Base-by-base conservation (phyloP, 2,113 vertebrate genomes). In the Turnix velox region DNA sequence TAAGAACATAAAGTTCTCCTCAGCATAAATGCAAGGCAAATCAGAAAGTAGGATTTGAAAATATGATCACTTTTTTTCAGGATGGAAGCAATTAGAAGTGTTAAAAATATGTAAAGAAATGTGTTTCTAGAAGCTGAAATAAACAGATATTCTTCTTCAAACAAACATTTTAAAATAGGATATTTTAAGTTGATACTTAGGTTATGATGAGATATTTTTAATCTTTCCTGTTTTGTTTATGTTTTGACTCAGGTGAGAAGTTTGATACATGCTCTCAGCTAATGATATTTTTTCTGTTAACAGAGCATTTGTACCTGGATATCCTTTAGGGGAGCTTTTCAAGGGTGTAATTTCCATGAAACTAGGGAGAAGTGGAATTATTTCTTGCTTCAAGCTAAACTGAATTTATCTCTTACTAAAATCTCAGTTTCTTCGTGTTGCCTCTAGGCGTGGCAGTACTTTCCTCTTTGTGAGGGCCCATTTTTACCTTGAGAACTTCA, bases 401-500 rank as follows among this genome's bases (percentile, higher is more conserved):
- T 59, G 71, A 79, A 89, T 92, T 85, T 89, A 82, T 93, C 71
- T 13, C 8, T 71, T 86, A 72, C 66, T 42, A 90, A 87, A 93
- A 91, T 62, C 58, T 93, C 62, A 4, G 39, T 87, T 89, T 88
- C 73, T 84, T 25, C n/a, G 23, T 73, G 52, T 46, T 89, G 46
- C 81, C 92, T 91, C 49, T 43, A 82, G 87, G 67, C 84, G 61
- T 51, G 93, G 51, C 71, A 89, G 63, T 39, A 28, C 46, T 80
- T 14, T 80, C 33, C 30, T 35, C 24, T 55, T 84, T 82, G 12
- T 54, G 40, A 92, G 37, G 40, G n/a, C 40, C 87, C 30, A 57
- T 72, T 93, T 92, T 82, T 73, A 69, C 71, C 74, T 78, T 87
- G 84, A 92, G 94, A 90, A 76, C 54, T 87, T 84, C 80, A 87